These are phyloP conservation scores for Amphipoea lucens DNA, from an alignment of 2,888 invertebrate genomes.

Conservation along the genomic window DNA sequence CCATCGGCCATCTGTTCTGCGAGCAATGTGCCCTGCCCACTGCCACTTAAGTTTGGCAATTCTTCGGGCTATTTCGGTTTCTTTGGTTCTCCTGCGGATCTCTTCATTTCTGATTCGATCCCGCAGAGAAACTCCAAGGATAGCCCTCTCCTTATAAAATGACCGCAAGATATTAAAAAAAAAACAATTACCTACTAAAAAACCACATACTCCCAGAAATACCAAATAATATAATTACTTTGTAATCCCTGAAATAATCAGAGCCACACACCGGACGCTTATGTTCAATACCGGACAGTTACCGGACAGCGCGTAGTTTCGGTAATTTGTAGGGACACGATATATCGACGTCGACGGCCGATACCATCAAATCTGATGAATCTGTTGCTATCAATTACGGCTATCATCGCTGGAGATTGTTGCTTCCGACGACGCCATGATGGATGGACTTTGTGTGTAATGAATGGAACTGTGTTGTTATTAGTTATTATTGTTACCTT, in stretches of 20 bases:
- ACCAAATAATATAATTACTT: neutral
- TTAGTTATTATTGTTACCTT: constrained; percentile 22
- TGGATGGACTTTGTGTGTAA: constrained; percentile 37
- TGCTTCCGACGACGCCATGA: constrained; percentile 38
- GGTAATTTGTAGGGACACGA: constrained; percentile 34
- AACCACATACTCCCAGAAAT: neutral
- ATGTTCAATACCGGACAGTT: constrained; percentile 20
- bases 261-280: neutral
- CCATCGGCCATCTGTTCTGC: too few relatives aligned
- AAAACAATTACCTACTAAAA: neutral
- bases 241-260: neutral
- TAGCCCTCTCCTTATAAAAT: too few relatives aligned
- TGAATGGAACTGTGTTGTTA: constrained; percentile 18
- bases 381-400: constrained; percentile 57
- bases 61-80: too few relatives aligned
- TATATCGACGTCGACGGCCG: constrained; percentile 21
- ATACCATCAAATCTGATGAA: constrained; percentile 54
- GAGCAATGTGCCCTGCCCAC: too few relatives aligned
- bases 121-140: too few relatives aligned
- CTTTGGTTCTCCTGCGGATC: too few relatives aligned
- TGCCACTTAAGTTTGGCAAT: too few relatives aligned
- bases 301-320: constrained; percentile 12
- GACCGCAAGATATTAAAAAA: neutral
- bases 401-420: constrained; percentile 55
- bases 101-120: too few relatives aligned